Percentiles rank a stretch among this genome's conserved stretches.
These are phyloP conservation scores for Chaunax sp. DNA, from an alignment of 2,797 vertebrate species.

Conservation along the genomic window DNA sequence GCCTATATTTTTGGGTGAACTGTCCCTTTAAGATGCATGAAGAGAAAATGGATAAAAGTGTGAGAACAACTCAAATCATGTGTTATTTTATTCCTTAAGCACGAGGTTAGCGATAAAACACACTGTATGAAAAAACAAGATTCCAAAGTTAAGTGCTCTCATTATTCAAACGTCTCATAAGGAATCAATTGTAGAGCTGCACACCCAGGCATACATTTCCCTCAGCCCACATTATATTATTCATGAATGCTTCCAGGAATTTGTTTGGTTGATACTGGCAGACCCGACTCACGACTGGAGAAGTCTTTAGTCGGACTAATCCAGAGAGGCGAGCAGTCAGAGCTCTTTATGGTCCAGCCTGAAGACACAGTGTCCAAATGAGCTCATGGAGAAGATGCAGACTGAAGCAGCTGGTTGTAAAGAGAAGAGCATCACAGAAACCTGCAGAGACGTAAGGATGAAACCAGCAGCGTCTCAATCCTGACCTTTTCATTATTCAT, in stretches of 20 bases:
- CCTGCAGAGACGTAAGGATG: too few relatives aligned
- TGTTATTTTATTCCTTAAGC: slow-evolving; percentile 7
- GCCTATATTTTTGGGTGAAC: too few relatives aligned
- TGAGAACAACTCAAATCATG: slow-evolving; percentile 13
- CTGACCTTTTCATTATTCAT: too few relatives aligned
- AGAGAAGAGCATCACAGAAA: too few relatives aligned
- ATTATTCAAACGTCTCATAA: slow-evolving; percentile 44
- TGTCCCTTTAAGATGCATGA: background rate
- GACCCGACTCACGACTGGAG: slow-evolving; percentile 61
- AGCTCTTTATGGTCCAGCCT: slow-evolving; percentile 9
- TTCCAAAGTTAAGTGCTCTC: slow-evolving; percentile 28
- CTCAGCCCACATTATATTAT: slow-evolving; percentile 62
- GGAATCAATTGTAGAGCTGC: slow-evolving; percentile 51
- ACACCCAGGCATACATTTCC: slow-evolving; percentile 50
- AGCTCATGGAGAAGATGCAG: slow-evolving; percentile 13
- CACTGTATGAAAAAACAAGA: slow-evolving; percentile 22
- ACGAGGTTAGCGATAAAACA: slow-evolving; percentile 13
- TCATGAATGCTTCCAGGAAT: slow-evolving; percentile 67
- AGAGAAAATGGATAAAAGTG: slow-evolving; percentile 12
- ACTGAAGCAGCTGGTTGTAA: too few relatives aligned
- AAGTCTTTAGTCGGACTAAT: slow-evolving; percentile 70
- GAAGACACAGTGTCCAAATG: slow-evolving; percentile 12
- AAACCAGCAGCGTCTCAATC: too few relatives aligned
- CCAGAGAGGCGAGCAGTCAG: slow-evolving; percentile 6
- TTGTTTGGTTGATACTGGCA: slow-evolving; percentile 74